These are phyloP conservation scores for Drosophila pseudoobscura DNA, from an alignment of 1,140 invertebrate species.

Conservation along the genomic window DNA sequence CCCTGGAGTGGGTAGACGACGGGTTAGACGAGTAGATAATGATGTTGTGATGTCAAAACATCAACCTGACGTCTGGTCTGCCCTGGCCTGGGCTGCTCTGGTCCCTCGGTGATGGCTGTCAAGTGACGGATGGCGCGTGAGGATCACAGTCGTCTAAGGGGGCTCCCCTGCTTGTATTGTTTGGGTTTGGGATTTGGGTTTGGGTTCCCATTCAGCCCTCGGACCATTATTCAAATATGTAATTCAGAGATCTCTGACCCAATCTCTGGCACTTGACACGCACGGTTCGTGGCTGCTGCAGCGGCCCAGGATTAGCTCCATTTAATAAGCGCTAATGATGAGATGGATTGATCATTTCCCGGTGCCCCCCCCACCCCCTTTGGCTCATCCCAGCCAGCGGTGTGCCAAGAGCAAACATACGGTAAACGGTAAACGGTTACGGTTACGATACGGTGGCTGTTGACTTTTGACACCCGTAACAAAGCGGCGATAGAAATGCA, in stretches of 20 bases:
- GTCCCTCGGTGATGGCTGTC: slow-evolving; percentile 30
- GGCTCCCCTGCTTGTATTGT: slow-evolving; percentile 48
- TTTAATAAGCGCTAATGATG: slow-evolving; percentile 58
- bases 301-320: slow-evolving; percentile 64
- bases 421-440: slow-evolving; percentile 8
- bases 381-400: slow-evolving; percentile 4
- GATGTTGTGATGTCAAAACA: slow-evolving; percentile 79
- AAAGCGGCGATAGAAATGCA: background rate
- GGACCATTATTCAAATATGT: slow-evolving; percentile 59
- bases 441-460: slow-evolving; percentile 19
- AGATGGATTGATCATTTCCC: slow-evolving; percentile 36
- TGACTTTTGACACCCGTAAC: slow-evolving; percentile 41
- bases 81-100: no score
- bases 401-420: slow-evolving; percentile 34
- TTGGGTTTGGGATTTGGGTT: slow-evolving; percentile 8
- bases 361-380: background rate
- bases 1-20: slow-evolving; percentile 6
- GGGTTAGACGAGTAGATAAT: slow-evolving; percentile 68
- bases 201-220: slow-evolving; percentile 3
- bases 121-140: slow-evolving; percentile 72
- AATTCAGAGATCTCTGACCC: slow-evolving; percentile 17
- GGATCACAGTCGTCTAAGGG: slow-evolving; percentile 45
- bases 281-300: slow-evolving; percentile 24
- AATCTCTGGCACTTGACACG: slow-evolving; percentile 53
- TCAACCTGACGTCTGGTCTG: slow-evolving; percentile 50